phyloP scores from a whole-genome alignment of 2,888 invertebrate genomes.

The Portevinia maculata region DNA sequence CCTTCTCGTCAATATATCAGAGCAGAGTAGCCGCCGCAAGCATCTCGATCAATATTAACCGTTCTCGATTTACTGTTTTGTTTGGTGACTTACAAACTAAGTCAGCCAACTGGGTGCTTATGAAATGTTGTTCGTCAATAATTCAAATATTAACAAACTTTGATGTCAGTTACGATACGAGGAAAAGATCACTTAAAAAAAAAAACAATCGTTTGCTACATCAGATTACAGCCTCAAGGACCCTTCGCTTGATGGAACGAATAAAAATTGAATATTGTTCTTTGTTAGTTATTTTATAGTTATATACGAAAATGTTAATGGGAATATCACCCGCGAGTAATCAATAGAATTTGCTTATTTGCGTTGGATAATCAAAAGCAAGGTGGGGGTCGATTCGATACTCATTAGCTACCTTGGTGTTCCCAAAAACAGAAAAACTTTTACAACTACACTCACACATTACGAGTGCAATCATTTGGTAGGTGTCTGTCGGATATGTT shows the following conservation, averaged over 20 bases:
- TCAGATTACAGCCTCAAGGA: slow-evolving; percentile 8
- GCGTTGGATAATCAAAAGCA: background rate
- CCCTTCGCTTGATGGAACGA: slow-evolving; percentile 10
- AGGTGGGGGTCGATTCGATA: background rate
- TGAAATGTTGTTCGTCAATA: slow-evolving; percentile 4
- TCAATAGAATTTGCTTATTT: background rate
- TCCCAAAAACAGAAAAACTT: background rate
- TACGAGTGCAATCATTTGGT: slow-evolving; percentile 24
- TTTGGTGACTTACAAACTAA: too few species aligned
- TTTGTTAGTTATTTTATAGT: background rate
- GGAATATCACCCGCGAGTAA: background rate
- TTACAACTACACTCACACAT: background rate
- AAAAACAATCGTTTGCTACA: slow-evolving; percentile 4
- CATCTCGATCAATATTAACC: background rate
- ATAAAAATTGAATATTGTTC: slow-evolving; percentile 11
- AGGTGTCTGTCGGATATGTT: slow-evolving; percentile 27
- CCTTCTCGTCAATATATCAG: slow-evolving; percentile 14
- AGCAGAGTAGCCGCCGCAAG: too few species aligned
- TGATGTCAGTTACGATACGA: background rate
- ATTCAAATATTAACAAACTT: slow-evolving; percentile 18
- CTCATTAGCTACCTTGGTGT: slow-evolving; percentile 9
- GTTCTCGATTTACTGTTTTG: too few species aligned
- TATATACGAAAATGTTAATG: background rate
- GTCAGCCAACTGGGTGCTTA: background rate
- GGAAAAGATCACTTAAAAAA: background rate